A percentile compares a stretch with the other conserved stretches of the same genome.
Conservation (phyloP, 2,888 invertebrate species). For the Coleophora flavipennella region DNA sequence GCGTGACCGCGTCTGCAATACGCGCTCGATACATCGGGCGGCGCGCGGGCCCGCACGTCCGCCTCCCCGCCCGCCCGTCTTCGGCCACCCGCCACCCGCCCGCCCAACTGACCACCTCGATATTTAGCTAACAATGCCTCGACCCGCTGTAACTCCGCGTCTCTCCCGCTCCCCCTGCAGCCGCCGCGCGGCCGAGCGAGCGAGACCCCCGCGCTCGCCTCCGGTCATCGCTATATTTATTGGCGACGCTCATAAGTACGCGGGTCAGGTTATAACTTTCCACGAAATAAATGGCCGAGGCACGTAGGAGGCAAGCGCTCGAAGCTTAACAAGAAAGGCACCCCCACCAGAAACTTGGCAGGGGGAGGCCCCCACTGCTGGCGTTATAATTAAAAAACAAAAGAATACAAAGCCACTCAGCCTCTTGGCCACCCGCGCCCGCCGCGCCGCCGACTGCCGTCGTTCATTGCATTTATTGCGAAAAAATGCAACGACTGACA, state of each 20-base stretch:
- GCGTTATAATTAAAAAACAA: conserved; percentile 73
- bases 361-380: conserved; percentile 46
- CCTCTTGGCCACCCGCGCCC: conserved; percentile 46
- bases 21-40: conserved; percentile 73
- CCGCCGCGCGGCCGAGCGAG: conserved; percentile 30
- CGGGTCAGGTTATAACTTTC: conserved; percentile 73
- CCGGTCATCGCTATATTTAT: conserved; percentile 72
- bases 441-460: too few relatives aligned
- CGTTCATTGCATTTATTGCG: conserved; percentile 52
- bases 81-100: conserved; percentile 41
- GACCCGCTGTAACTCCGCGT: conserved; percentile 40
- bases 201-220: conserved; percentile 49
- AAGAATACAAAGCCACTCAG: conserved; percentile 69
- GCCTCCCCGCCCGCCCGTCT: conserved; percentile 42
- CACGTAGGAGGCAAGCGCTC: conserved; percentile 66
- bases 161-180: conserved; percentile 41
- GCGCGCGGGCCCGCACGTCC: conserved; percentile 37
- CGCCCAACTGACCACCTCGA: conserved; percentile 69
- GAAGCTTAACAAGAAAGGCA: conserved; percentile 63
- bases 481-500: conserved; percentile 59
- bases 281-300: conserved; percentile 68
- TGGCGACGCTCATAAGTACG: conserved; percentile 73
- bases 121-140: conserved; percentile 72
- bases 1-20: conserved; percentile 73
- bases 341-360: conserved; percentile 60